Evolutionary conservation across 2,888 invertebrate genomes (phyloP).

Genomic region (Tiphia femorata): DNA sequence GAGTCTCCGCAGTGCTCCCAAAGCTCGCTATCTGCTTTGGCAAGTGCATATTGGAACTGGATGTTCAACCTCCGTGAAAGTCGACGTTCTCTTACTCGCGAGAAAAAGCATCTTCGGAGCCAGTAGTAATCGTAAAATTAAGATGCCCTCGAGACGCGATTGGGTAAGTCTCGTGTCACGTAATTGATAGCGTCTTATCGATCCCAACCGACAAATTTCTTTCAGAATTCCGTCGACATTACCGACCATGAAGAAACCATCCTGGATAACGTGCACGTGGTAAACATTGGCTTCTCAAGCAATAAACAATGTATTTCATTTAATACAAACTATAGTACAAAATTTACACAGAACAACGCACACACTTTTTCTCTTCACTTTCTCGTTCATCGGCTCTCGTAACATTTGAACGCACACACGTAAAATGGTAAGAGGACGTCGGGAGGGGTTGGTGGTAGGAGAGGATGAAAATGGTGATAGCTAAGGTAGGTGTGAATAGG

Average conservation of each 20-base stretch:
- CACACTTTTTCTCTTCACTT: conserved; percentile 60
- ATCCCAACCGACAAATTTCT: too few species aligned
- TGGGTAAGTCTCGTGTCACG: too few species aligned
- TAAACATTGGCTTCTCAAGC: conserved; percentile 71
- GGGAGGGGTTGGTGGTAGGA: conserved; percentile 3
- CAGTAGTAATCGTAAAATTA: too few species aligned
- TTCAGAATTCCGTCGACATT: too few species aligned
- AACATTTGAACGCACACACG: conserved; percentile 55
- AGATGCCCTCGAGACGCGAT: too few species aligned
- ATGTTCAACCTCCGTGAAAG: conserved; percentile 52
- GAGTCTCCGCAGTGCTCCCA: conserved; percentile 63
- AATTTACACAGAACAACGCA: conserved; percentile 70
- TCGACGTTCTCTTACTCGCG: conserved; percentile 1
- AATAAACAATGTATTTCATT: conserved; percentile 71
- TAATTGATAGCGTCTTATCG: too few species aligned
- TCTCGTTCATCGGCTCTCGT: conserved; percentile 44
- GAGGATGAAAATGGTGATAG: too few species aligned
- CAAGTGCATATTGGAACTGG: conserved; percentile 73
- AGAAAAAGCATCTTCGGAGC: too few species aligned
- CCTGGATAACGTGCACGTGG: not conserved
- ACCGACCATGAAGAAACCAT: too few species aligned
- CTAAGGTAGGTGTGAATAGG: not conserved
- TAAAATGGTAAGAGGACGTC: conserved; percentile 43
- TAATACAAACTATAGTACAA: conserved; percentile 76
- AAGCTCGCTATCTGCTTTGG: conserved; percentile 73